Base-by-base conservation (phyloP, 1,140 invertebrate genomes). In the Lordiphosa mommai region DNA sequence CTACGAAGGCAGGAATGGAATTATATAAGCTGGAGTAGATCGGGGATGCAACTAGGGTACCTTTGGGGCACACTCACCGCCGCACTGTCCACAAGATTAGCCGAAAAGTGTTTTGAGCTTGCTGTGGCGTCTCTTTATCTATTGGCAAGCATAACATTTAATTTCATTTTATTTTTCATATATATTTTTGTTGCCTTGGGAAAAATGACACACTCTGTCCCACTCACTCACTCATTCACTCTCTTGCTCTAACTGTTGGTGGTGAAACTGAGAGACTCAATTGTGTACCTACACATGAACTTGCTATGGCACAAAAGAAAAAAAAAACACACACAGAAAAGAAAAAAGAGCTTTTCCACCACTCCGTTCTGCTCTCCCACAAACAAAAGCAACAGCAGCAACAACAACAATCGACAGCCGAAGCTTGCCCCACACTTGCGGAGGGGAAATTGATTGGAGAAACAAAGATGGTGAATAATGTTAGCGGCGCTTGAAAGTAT, bases 251-350 rank as follows among this genome's bases (percentile, higher is more conserved):
- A 17, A 14, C 23, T 32, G 3, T 46, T 12, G 12, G 13, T 6
- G 27, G 40, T 23, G 16, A 40, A 32, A 59, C 13, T 34, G 12
- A 13, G 29, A 32, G 17, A 55, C 69, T 59, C 63, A 58, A 67
- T 64, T 79, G 69, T 79, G 74, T 79, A 77, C 68, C 73, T 77
- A 80, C 56, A 59, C 64, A 68, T 69, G 60, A 80, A 66, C 63
- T 77, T 76, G 65, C 56, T 32, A 36, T 7, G n/a, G n/a, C n/a
- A n/a, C 13, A 14, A 37, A 20, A 40, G 9, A 20, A 40, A 20
- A 7, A 40, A 17, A 14, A n/a, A n/a, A n/a, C n/a, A n/a, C n/a
- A n/a, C n/a, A n/a, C n/a, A n/a, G n/a, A n/a, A n/a, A n/a, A n/a
- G 10, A 12, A 57, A 63, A 66, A 41, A 57, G 29, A 79, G 69